Percentiles rank a stretch among this genome's conserved stretches.
Evolutionary conservation across 1,140 invertebrate genomes (phyloP).

Genomic region (Luehdorfia chinensis): DNA sequence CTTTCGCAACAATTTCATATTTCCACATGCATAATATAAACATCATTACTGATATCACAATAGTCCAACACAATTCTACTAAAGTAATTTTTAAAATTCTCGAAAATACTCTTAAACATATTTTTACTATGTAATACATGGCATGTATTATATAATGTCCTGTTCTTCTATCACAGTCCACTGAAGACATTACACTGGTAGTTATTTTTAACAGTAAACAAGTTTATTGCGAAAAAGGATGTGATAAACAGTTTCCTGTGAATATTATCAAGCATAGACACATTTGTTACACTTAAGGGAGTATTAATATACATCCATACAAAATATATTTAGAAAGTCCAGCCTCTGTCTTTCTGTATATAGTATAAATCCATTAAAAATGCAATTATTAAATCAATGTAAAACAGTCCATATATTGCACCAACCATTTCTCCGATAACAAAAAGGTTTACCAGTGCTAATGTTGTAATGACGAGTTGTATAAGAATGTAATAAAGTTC

Average conservation of each 20-base stretch:
- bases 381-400: constrained; percentile 61
- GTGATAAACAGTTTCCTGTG: constrained; percentile 9
- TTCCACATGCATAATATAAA: constrained; percentile 27
- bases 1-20: constrained; percentile 12
- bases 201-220: not conserved
- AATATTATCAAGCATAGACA: not conserved
- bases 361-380: constrained; percentile 54
- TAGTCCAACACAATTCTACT: constrained; percentile 31
- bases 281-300: too few relatives aligned
- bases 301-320: too few relatives aligned
- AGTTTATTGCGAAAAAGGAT: not conserved
- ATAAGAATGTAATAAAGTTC: constrained; percentile 60
- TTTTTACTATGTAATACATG: constrained; percentile 28
- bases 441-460: constrained; percentile 43
- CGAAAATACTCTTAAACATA: constrained; percentile 20
- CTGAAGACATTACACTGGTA: not conserved
- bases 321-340: constrained; percentile 23
- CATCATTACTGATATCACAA: constrained; percentile 22
- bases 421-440: constrained; percentile 41
- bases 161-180: not conserved
- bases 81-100: constrained; percentile 36
- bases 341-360: constrained; percentile 53
- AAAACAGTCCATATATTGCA: constrained; percentile 61
- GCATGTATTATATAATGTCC: constrained; percentile 3
- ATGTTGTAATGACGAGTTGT: constrained; percentile 39